These are phyloP conservation scores for Idaea aversata DNA, from an alignment of 2,888 invertebrate genomes.

Conservation along the genomic window DNA sequence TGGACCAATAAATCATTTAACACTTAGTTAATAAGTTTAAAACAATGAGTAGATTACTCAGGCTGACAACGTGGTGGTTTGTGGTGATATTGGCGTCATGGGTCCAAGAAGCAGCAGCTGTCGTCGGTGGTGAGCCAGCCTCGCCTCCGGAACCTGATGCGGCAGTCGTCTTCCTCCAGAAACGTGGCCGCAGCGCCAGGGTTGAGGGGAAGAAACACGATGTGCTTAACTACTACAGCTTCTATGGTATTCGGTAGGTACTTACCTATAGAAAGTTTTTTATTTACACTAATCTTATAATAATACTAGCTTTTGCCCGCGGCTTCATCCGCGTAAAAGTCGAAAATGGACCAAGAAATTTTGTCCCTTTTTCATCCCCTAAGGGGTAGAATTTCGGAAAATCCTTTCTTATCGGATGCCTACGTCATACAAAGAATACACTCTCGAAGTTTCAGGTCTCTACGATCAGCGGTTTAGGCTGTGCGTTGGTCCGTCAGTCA, in stretches of 20 bases:
- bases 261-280: not conserved
- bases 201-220: constrained; percentile 83
- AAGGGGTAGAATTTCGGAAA: no score
- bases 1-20: not conserved
- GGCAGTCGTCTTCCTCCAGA: constrained; percentile 84
- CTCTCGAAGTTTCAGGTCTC: no score
- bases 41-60: not conserved
- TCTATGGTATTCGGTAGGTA: constrained; percentile 84
- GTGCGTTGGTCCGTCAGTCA: no score
- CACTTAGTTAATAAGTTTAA: not conserved
- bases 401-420: no score
- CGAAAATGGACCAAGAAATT: no score
- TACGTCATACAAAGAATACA: no score
- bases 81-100: constrained; percentile 32
- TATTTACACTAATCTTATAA: not conserved
- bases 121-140: constrained; percentile 85
- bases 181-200: constrained; percentile 81
- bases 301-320: no score
- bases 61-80: constrained; percentile 26
- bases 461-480: no score
- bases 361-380: no score
- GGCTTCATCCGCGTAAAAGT: no score
- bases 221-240: constrained; percentile 83
- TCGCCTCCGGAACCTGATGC: constrained; percentile 85
- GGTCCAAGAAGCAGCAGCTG: constrained; percentile 37